A percentile compares a stretch with the other conserved stretches of the same genome.
phyloP scores from a whole-genome alignment of 2,797 vertebrate genomes.

The Bufotes viridis region DNA sequence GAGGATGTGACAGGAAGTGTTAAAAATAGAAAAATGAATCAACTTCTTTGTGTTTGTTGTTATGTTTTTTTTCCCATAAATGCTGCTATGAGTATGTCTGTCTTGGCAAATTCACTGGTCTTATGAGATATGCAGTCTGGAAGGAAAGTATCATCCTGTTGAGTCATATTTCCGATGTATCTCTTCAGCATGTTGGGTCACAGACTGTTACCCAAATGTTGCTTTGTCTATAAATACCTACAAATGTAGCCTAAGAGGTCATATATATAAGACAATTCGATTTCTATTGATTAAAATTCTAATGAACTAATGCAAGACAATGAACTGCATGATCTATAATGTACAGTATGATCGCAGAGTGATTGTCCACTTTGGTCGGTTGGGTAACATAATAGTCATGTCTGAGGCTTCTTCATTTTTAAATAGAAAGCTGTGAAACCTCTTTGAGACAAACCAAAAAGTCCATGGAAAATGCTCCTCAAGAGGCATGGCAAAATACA shows the following conservation, averaged over 20 bases:
- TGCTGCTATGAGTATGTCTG: neutral
- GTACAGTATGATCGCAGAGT: neutral
- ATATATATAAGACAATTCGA: neutral
- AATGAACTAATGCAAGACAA: neutral
- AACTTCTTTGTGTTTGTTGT: neutral
- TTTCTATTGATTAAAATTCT: neutral
- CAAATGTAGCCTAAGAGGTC: neutral
- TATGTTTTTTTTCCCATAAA: neutral
- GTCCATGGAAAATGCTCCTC: neutral
- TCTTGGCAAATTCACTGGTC: slow-evolving; percentile 1
- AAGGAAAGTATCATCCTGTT: slow-evolving; percentile 14
- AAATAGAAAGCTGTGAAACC: neutral
- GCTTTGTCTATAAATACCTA: neutral
- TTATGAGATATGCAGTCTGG: neutral
- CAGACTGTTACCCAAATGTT: neutral
- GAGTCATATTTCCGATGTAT: neutral
- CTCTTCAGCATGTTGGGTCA: neutral
- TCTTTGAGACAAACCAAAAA: neutral
- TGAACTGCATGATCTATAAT: neutral
- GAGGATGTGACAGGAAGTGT: neutral
- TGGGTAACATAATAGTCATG: neutral
- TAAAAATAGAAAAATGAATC: slow-evolving; percentile 4
- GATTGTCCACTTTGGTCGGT: neutral
- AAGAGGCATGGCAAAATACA: no score
- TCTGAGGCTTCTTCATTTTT: neutral